These are phyloP conservation scores for Tipula lateralis DNA, from an alignment of 2,888 invertebrate species.

Conservation along the genomic window DNA sequence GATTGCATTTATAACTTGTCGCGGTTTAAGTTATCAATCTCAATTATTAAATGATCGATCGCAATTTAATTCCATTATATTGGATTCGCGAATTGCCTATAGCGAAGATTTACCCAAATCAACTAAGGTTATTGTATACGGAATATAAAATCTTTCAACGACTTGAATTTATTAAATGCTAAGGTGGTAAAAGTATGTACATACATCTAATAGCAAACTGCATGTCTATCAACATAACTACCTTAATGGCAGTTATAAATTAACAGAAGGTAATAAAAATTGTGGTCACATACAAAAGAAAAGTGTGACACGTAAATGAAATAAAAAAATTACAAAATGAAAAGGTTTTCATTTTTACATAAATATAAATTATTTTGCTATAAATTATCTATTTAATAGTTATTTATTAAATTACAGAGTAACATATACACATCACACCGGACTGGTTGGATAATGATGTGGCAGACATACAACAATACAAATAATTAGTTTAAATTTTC, in stretches of 20 bases:
- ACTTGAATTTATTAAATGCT: too few relatives aligned
- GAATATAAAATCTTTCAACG: too few relatives aligned
- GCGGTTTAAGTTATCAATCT: too few relatives aligned
- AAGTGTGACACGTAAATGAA: background rate
- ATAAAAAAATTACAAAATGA: background rate
- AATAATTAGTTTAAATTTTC: too few relatives aligned
- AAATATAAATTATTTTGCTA: background rate
- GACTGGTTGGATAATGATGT: too few relatives aligned
- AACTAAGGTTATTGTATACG: too few relatives aligned
- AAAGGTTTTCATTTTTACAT: background rate
- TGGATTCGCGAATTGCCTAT: too few relatives aligned
- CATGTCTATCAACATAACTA: background rate
- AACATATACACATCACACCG: background rate
- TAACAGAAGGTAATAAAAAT: background rate
- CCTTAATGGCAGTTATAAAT: background rate
- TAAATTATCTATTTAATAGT: background rate
- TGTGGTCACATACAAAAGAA: background rate
- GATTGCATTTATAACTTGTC: too few relatives aligned
- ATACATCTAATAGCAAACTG: background rate
- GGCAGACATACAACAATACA: background rate
- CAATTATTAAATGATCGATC: too few relatives aligned
- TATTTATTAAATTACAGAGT: background rate
- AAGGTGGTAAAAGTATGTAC: too few relatives aligned
- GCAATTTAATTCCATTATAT: too few relatives aligned
- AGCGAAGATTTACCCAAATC: too few relatives aligned